phyloP scores from a whole-genome alignment of 2,113 vertebrate species.

The Ceratotherium simum region DNA sequence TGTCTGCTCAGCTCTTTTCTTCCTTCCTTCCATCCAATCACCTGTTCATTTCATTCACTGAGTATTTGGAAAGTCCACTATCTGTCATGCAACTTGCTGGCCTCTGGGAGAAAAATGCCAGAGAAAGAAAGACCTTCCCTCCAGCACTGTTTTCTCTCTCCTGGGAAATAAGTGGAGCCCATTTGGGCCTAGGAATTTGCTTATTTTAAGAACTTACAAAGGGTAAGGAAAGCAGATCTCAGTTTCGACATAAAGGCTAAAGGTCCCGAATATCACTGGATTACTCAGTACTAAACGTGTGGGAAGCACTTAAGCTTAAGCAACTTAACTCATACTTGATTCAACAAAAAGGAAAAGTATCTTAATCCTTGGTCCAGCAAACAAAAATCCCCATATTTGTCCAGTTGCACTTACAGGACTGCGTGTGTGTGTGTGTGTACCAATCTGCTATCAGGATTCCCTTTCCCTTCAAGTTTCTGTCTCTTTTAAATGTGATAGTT shows the following conservation, averaged over 20 bases:
- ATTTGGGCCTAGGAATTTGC: background rate
- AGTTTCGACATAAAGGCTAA: background rate
- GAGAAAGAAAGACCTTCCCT: background rate
- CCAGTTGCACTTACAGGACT: background rate
- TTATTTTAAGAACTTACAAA: background rate
- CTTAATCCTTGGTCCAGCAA: background rate
- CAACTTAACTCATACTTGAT: background rate
- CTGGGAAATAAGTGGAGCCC: background rate
- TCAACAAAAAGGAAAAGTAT: background rate
- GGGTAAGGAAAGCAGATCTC: background rate
- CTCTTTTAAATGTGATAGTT: background rate
- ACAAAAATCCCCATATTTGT: background rate
- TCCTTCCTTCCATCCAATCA: background rate
- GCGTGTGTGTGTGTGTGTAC: rapidly evolving
- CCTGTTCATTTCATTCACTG: background rate
- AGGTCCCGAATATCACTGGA: background rate
- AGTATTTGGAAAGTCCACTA: background rate
- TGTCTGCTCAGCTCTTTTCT: background rate
- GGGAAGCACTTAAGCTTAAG: background rate
- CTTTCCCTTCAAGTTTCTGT: background rate
- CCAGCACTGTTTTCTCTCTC: background rate
- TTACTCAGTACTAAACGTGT: background rate
- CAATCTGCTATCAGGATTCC: background rate
- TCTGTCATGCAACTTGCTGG: background rate
- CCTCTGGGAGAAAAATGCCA: background rate